These are phyloP conservation scores for Pelecanoides urinatrix DNA, from an alignment of 2,113 vertebrate genomes.

Conservation along the genomic window DNA sequence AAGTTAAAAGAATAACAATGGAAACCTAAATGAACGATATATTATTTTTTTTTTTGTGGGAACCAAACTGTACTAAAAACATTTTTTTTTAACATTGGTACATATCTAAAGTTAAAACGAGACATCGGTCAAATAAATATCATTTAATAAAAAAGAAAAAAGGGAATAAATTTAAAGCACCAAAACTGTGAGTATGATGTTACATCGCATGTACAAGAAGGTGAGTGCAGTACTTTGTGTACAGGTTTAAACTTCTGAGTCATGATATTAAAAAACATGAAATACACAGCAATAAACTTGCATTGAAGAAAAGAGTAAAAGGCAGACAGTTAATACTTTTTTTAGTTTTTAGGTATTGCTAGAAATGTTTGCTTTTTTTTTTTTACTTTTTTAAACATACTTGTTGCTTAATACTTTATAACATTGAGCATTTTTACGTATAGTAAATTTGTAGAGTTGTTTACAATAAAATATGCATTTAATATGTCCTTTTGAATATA, in stretches of 20 bases:
- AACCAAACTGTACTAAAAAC: not conserved
- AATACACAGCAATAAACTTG: slow-evolving; percentile 80
- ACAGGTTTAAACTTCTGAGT: slow-evolving; percentile 78
- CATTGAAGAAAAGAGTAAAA: slow-evolving; percentile 68
- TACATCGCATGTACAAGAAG: slow-evolving; percentile 76
- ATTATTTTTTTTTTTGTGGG: not conserved
- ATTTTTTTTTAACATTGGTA: not conserved
- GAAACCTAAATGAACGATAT: not conserved
- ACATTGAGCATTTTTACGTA: slow-evolving; percentile 78
- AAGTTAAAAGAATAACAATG: not conserved
- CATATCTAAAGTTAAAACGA: not conserved
- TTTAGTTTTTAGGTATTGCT: slow-evolving; percentile 81
- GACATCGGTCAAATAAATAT: slow-evolving; percentile 73
- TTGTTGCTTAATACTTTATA: slow-evolving; percentile 85
- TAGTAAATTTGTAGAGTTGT: slow-evolving; percentile 75
- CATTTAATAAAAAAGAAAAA: slow-evolving; percentile 77
- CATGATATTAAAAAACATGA: slow-evolving; percentile 69
- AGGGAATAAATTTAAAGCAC: slow-evolving; percentile 79
- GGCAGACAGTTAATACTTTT: slow-evolving; percentile 67
- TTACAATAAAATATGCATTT: slow-evolving; percentile 78
- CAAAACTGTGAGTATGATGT: slow-evolving; percentile 81
- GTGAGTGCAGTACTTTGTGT: slow-evolving; percentile 74
- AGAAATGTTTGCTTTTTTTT: slow-evolving; percentile 75
- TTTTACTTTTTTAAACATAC: slow-evolving; percentile 64
- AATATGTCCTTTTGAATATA: slow-evolving; percentile 68